These are phyloP conservation scores for Chrysomela aeneicollis DNA, from an alignment of 2,888 invertebrate genomes.

Conservation along the genomic window DNA sequence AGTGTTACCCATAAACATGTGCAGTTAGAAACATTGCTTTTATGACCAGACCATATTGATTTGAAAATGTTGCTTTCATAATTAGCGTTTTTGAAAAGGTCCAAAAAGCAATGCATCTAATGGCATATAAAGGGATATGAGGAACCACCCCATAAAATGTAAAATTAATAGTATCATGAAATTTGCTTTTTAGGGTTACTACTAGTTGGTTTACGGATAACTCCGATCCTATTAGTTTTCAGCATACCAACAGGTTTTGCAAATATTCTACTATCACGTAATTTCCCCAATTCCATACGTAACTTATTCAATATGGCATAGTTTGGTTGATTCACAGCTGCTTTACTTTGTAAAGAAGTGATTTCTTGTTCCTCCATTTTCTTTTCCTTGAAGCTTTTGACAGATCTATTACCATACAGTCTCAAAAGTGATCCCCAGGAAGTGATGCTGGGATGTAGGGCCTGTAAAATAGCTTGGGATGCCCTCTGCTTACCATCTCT, in stretches of 20 bases:
- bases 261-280: slow-evolving; percentile 68
- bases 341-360: slow-evolving; percentile 87
- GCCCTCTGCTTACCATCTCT: slow-evolving; percentile 96
- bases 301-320: slow-evolving; percentile 89
- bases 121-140: no score
- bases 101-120: no score
- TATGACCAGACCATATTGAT: no score
- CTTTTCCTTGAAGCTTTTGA: slow-evolving; percentile 90
- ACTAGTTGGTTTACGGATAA: slow-evolving; percentile 14
- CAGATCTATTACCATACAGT: slow-evolving; percentile 90
- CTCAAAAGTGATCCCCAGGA: slow-evolving; percentile 95
- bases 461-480: slow-evolving; percentile 91
- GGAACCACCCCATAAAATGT: neutral
- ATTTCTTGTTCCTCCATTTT: slow-evolving; percentile 93
- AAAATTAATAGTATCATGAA: slow-evolving; percentile 8
- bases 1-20: no score
- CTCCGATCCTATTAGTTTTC: slow-evolving; percentile 60
- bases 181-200: slow-evolving; percentile 22
- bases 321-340: slow-evolving; percentile 90
- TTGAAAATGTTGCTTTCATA: no score
- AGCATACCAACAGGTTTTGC: slow-evolving; percentile 68
- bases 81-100: no score
- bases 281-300: slow-evolving; percentile 80
- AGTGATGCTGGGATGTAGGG: slow-evolving; percentile 91
- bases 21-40: no score